Evolutionary conservation across 2,888 invertebrate genomes (phyloP), one percentile per base, ranked within the genome.

Genomic region (Lymantria monacha): DNA sequence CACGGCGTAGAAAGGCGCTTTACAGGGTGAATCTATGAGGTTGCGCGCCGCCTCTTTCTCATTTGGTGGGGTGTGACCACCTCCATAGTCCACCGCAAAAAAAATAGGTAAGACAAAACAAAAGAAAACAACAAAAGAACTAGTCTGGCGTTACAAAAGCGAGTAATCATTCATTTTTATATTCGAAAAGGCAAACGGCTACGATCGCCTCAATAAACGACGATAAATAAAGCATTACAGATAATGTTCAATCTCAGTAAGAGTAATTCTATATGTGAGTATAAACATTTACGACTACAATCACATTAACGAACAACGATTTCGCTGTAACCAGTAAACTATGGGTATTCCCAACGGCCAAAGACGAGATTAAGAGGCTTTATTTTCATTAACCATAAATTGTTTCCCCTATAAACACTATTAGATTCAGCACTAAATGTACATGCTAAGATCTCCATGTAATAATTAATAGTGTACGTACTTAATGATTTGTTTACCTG

Each of bases 391-490:
- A 36, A 9, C 33, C 10, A 33, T 33, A 33, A 33, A 33, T 33
- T 33, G 33, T 10, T 33, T 10, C 10, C 33, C 33, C 10, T 10
- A 33, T 33, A 33, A 33, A 33, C 1, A 10, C 9, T 5, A 33
- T 22, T 22, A 22, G 22, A 22, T 22, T 5, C 5, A 72, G 70
- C 72, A 71, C 69, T 69, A 72, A 72, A 79, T 78, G 77, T 76
- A 73, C 22, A 22, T 22, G 22, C 22, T 22, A 22, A 22, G 5
- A 22, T 3, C 22, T 22, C 3, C 5, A 22, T 22, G 5, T 22
- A 22, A 22, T 22, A 3, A 22, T 22, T 22, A 22, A 3, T 22
- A 22, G 22, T 22, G 22, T 5, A 3, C 2, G 22, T 22, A 5
- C 5, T 3, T 3, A 22, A 5, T 22, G 22, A 22, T 22, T 5